Evolutionary conservation across 2,797 vertebrate species (phyloP), one percentile per base, ranked within the genome.

Genomic region (Rhinophrynus dorsalis): DNA sequence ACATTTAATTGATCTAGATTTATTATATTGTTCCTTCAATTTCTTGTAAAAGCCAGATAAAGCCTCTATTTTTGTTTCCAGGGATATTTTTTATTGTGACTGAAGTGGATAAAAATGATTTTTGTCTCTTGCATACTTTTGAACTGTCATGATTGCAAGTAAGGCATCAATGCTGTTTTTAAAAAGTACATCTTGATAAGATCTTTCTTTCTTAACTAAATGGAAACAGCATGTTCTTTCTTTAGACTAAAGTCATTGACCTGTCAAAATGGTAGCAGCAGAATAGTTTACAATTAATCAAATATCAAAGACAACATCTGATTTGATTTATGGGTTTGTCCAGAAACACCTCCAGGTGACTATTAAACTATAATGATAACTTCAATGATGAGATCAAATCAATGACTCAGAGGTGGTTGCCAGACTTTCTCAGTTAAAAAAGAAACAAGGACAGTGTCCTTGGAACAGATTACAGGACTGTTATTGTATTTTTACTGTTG

Each of bases 341-440:
- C 47, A 33, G 27, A 73, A 58, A 59, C 29, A 66, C 66, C 62
- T 73, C 62, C 29, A 54, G 69, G 55, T 73, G 63, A 48, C 69
- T 65, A 66, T 66, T 66, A 66, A 59, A 73, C 69, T 73, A 26
- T 73, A 73, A 61, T 66, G 61, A 73, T 66, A 47, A 60, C 63
- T 66, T 40, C 37, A 54, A 37, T 58, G 57, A 58, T 30, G 42
- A 40, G 21, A 66, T 65, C 11, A 52, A 73, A 73, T 66, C 55
- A 73, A 73, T 66, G 69, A 52, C 61, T 58, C 5, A 9, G 20
- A 52, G 29, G 21, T 42, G 35, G 8, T 26, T 59, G 61, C 38
- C 33, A 18, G 32, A 15, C 17, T 56, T 47, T 29, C 57, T n/a
- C 30, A 57, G 47, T 69, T 63, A 30, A 24, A 50, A 68, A 21